Conservation (phyloP, 2,888 invertebrate genomes). For the Proisotoma minuta region DNA sequence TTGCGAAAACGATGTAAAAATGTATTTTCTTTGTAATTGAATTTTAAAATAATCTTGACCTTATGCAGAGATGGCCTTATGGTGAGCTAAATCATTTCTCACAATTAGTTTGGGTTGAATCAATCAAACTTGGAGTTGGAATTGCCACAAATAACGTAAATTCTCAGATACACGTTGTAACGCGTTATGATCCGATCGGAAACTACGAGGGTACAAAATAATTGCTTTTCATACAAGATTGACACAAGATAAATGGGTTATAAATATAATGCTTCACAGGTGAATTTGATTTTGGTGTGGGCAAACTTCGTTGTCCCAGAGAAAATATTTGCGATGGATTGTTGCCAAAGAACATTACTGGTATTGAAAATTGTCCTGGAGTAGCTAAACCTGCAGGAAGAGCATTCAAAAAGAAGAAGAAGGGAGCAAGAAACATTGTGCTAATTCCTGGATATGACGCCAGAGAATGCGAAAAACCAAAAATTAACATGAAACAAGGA, state of each 20-base stretch:
- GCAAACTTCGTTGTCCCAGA: background rate
- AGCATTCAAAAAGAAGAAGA: too few species aligned
- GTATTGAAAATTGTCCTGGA: too few species aligned
- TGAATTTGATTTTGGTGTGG: background rate
- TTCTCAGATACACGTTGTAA: background rate
- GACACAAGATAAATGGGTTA: background rate
- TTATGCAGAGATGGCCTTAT: background rate
- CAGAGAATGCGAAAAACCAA: too few species aligned
- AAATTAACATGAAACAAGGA: too few species aligned
- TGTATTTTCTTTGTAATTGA: background rate
- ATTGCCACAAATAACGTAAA: background rate
- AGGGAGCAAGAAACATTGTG: too few species aligned
- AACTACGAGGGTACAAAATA: background rate
- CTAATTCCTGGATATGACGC: too few species aligned
- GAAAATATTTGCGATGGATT: background rate
- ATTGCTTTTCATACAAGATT: background rate
- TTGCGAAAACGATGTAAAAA: background rate
- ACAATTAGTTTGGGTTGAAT: background rate
- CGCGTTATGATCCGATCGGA: background rate
- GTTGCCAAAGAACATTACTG: background rate
- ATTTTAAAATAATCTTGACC: background rate
- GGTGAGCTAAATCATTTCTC: background rate
- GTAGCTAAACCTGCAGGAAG: too few species aligned
- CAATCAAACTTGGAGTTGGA: background rate
- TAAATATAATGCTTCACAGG: background rate